Conservation (phyloP, 2,888 invertebrate species). For the Abscondita cerata region DNA sequence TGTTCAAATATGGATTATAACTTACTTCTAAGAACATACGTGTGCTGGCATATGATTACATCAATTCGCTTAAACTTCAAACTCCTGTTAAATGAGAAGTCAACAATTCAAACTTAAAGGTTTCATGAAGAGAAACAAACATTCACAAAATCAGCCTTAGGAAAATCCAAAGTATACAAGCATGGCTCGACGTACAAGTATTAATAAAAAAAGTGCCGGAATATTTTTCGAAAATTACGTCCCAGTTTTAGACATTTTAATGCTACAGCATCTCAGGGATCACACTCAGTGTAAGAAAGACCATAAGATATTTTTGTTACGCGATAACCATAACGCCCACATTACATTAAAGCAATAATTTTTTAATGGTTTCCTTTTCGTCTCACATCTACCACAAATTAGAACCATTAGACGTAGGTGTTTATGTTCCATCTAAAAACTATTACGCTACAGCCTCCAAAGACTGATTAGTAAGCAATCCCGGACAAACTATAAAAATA, state of each 20-base stretch:
- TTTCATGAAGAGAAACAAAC: constrained; percentile 16
- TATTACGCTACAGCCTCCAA: constrained; percentile 23
- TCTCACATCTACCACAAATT: constrained; percentile 25
- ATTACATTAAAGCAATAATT: constrained; percentile 15
- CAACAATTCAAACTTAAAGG: constrained; percentile 14
- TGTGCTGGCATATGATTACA: too few species aligned
- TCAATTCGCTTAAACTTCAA: too few species aligned
- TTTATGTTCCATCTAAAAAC: constrained; percentile 25
- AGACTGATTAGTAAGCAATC: constrained; percentile 21
- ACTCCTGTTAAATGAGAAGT: too few species aligned
- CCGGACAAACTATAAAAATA: constrained; percentile 22
- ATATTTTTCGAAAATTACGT: constrained; percentile 15
- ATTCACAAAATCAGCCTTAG: constrained; percentile 10
- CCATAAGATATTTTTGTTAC: not conserved
- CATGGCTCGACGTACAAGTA: constrained; percentile 27
- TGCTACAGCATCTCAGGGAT: constrained; percentile 45
- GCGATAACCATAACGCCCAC: constrained; percentile 29
- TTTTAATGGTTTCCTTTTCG: constrained; percentile 23
- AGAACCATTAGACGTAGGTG: constrained; percentile 33
- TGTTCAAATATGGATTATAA: too few species aligned
- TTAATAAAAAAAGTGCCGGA: constrained; percentile 30
- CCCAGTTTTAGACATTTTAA: constrained; percentile 33
- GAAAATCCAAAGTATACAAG: constrained; percentile 24
- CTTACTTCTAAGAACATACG: too few species aligned
- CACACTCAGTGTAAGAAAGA: not conserved